These are phyloP conservation scores for Callopanchax toddi DNA, from an alignment of 2,113 vertebrate genomes.

Conservation along the genomic window DNA sequence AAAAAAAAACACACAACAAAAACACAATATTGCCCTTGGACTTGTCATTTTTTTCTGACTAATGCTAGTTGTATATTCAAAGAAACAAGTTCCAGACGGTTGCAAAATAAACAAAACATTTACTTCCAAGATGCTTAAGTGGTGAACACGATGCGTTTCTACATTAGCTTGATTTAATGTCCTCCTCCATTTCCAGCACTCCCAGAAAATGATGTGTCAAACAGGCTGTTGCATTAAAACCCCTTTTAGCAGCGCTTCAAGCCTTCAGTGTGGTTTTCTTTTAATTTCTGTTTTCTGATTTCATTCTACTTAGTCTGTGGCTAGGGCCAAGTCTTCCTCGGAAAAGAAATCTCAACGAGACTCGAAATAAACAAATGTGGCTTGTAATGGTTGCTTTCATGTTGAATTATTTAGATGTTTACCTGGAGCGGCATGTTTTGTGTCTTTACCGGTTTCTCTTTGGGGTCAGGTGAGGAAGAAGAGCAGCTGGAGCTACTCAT, in stretches of 20 bases:
- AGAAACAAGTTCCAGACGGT: constrained; percentile 61
- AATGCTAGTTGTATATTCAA: constrained; percentile 31
- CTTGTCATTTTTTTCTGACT: constrained; percentile 24
- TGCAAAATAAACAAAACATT: constrained; percentile 56
- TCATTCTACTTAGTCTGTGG: no score
- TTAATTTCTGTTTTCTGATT: no score
- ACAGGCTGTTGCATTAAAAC: constrained; percentile 15
- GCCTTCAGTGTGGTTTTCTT: no score
- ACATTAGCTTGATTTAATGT: constrained; percentile 39
- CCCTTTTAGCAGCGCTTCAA: no score
- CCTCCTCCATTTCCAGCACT: constrained; percentile 30
- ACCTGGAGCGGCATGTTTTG: background rate
- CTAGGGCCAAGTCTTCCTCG: no score
- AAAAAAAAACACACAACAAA: constrained; percentile 31
- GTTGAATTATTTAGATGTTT: background rate
- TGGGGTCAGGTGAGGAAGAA: constrained; percentile 51
- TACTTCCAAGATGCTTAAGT: constrained; percentile 35
- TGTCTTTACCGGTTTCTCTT: constrained; percentile 8
- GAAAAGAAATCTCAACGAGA: no score
- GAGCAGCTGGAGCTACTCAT: constrained; percentile 38
- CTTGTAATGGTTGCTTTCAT: no score
- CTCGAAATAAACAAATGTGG: no score
- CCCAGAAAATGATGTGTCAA: constrained; percentile 36
- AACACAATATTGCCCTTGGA: constrained; percentile 32
- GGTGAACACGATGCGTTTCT: constrained; percentile 33